These are phyloP conservation scores for Aphaenogaster rudis DNA, from an alignment of 1,140 invertebrate genomes.

Conservation along the genomic window DNA sequence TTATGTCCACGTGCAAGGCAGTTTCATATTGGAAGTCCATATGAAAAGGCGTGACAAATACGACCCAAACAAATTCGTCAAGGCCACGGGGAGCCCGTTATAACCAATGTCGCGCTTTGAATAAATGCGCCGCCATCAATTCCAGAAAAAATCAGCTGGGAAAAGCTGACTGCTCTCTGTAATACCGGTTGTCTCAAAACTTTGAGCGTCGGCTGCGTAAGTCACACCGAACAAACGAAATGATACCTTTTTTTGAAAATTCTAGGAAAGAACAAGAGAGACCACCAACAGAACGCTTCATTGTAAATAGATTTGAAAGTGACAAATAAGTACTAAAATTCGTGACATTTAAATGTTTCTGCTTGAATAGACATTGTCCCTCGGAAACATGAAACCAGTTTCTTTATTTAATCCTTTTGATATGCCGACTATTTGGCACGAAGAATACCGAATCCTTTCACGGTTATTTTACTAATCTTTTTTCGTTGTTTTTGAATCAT, in stretches of 20 bases:
- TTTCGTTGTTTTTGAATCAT: background rate
- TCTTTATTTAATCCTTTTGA: background rate
- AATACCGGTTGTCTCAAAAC: background rate
- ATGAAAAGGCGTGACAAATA: background rate
- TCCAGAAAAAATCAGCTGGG: background rate
- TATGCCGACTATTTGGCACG: background rate
- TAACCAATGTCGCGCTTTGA: background rate
- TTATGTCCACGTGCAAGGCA: background rate
- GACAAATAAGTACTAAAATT: constrained; percentile 10
- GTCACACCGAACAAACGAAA: background rate
- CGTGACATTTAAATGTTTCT: background rate
- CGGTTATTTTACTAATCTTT: background rate
- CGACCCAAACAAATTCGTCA: constrained; percentile 19
- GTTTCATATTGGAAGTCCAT: background rate
- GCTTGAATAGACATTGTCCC: background rate
- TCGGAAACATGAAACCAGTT: background rate
- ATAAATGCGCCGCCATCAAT: constrained; percentile 20
- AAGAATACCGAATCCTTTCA: background rate
- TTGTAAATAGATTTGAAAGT: background rate
- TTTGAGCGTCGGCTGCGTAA: background rate
- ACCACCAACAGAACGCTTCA: background rate
- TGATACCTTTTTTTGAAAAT: background rate
- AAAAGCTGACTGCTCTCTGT: background rate
- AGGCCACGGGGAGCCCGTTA: background rate
- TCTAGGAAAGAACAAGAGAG: background rate